Percentiles rank a stretch among this genome's conserved stretches.
Evolutionary conservation across 2,113 vertebrate genomes (phyloP).

Genomic region (Larimichthys polyactis): DNA sequence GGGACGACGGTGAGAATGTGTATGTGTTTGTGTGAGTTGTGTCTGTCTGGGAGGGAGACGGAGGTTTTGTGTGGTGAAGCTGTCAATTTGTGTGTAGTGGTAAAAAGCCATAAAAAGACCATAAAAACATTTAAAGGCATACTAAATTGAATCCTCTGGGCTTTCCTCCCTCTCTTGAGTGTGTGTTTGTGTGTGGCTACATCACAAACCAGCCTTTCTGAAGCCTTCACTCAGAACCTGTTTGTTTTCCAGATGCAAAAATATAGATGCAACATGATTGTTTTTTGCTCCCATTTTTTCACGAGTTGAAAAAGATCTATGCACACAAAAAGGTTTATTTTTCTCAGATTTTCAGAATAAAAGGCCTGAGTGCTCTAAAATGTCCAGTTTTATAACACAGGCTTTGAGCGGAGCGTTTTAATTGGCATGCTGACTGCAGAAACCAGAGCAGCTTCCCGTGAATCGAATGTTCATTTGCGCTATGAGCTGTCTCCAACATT

Average conservation of each 20-base stretch:
- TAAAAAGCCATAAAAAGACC: conserved; percentile 48
- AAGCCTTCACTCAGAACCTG: conserved; percentile 17
- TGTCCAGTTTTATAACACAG: no score
- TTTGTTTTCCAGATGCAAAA: conserved; percentile 15
- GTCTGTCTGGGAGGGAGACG: conserved; percentile 14
- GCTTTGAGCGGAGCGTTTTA: no score
- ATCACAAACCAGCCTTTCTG: conserved; percentile 1
- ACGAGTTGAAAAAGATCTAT: no score
- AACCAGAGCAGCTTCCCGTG: no score
- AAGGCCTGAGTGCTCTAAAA: no score
- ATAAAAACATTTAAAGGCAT: conserved; percentile 59
- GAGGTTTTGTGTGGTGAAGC: conserved; percentile 21
- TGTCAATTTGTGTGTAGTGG: conserved; percentile 59
- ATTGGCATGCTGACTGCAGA: no score
- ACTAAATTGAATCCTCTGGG: conserved; percentile 48
- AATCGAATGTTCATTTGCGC: no score
- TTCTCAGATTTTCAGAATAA: no score
- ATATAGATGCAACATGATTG: no score
- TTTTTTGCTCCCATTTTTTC: no score
- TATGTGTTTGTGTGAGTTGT: conserved; percentile 4
- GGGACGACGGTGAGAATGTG: neutral
- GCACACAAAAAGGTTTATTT: no score
- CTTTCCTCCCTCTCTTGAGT: conserved; percentile 18
- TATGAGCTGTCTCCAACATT: no score
- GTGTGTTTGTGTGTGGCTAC: conserved; percentile 20